These are phyloP conservation scores for Scotopteryx bipunctaria DNA, from an alignment of 2,888 invertebrate genomes.

Conservation along the genomic window DNA sequence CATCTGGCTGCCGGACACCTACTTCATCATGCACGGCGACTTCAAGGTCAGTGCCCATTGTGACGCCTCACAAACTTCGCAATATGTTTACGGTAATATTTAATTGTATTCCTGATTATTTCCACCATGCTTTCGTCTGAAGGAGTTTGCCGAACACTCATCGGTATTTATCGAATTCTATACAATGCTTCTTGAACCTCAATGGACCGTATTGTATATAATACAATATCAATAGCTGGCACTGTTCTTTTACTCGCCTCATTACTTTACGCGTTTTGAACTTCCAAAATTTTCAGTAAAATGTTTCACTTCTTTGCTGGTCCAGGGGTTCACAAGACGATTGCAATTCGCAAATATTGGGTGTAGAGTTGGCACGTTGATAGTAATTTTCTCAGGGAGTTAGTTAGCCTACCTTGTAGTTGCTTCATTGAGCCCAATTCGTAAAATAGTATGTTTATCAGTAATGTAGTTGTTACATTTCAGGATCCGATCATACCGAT, in stretches of 20 bases:
- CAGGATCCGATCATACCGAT: conserved; percentile 95
- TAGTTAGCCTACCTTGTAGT: conserved; percentile 39
- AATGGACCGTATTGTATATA: conserved; percentile 60
- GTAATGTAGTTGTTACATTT: conserved; percentile 51
- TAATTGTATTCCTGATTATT: conserved; percentile 62
- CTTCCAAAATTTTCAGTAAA: conserved; percentile 30
- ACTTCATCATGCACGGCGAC: conserved; percentile 98
- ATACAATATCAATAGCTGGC: conserved; percentile 57
- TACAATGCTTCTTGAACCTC: conserved; percentile 63
- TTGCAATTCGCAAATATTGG: conserved; percentile 44
- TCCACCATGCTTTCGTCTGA: conserved; percentile 68
- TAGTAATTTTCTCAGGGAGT: conserved; percentile 34
- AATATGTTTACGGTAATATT: conserved; percentile 44
- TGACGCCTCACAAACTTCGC: conserved; percentile 30
- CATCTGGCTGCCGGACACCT: conserved; percentile 97
- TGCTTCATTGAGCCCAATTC: conserved; percentile 33
- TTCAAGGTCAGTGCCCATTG: conserved; percentile 85
- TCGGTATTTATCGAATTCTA: conserved; percentile 67
- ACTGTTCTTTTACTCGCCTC: conserved; percentile 53
- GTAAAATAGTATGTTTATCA: conserved; percentile 27
- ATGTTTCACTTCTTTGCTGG: conserved; percentile 48
- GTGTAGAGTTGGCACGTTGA: conserved; percentile 42
- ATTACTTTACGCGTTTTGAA: conserved; percentile 38
- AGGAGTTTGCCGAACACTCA: conserved; percentile 72
- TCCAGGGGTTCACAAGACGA: conserved; percentile 48